These are phyloP conservation scores for Pristionchus fissidentatus DNA, from an alignment of 2,888 invertebrate species.

Conservation along the genomic window DNA sequence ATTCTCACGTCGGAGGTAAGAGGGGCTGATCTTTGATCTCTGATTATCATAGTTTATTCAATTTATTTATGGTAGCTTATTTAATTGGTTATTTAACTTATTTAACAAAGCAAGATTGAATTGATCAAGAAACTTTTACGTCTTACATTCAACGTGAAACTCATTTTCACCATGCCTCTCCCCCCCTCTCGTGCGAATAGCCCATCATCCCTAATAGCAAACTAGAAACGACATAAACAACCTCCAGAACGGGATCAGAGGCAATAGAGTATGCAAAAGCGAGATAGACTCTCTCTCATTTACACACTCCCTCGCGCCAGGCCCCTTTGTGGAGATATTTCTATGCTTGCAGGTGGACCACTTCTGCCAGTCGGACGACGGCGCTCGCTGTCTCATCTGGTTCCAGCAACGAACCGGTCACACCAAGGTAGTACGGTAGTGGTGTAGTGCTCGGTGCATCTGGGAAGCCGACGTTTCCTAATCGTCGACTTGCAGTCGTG, in stretches of 20 bases:
- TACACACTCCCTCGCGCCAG: too few species aligned
- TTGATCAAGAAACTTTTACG: background rate
- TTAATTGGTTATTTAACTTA: background rate
- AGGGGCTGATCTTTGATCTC: background rate
- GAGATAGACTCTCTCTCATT: too few species aligned
- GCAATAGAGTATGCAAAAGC: too few species aligned
- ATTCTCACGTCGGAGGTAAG: constrained; percentile 31
- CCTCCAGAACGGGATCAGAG: too few species aligned
- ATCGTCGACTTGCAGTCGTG: constrained; percentile 27
- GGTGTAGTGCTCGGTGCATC: background rate
- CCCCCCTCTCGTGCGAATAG: too few species aligned
- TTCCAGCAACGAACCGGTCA: constrained; percentile 38
- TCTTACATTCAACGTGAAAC: too few species aligned
- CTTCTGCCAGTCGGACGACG: constrained; percentile 26
- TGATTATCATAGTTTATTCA: background rate
- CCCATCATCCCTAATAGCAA: too few species aligned
- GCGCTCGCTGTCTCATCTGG: background rate
- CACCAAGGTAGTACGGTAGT: background rate
- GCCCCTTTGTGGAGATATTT: too few species aligned
- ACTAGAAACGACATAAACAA: too few species aligned
- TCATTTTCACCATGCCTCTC: too few species aligned
- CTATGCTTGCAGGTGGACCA: background rate
- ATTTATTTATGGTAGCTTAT: background rate
- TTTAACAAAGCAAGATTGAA: background rate
- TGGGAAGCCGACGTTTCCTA: background rate